phyloP scores from a whole-genome alignment of 1,140 invertebrate genomes.

The Teleopsis dalmanni region DNA sequence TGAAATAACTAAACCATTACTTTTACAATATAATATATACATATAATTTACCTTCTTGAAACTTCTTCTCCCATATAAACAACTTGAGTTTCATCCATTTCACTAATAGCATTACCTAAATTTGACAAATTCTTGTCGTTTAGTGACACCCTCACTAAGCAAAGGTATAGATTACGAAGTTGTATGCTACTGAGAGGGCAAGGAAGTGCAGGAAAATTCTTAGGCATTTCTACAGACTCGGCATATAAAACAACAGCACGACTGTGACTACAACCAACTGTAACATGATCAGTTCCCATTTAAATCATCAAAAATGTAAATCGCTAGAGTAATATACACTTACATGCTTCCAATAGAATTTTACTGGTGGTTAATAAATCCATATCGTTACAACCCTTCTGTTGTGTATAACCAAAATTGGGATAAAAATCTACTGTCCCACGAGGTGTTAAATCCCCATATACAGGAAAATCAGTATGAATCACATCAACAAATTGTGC shows the following conservation, averaged over 20 bases:
- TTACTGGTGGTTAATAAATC: constrained; percentile 31
- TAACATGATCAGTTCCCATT: no score
- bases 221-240: constrained; percentile 27
- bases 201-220: constrained; percentile 25
- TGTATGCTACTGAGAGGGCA: constrained; percentile 22
- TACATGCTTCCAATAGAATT: constrained; percentile 36
- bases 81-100: constrained; percentile 9
- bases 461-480: constrained; percentile 51
- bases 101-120: no score
- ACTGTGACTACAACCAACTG: constrained; percentile 41
- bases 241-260: constrained; percentile 34
- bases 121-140: constrained; percentile 1
- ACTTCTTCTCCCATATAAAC: constrained; percentile 36
- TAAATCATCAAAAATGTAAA: no score
- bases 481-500: constrained; percentile 52
- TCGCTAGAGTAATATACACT: constrained; percentile 13
- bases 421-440: constrained; percentile 59
- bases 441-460: constrained; percentile 49
- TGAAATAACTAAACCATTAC: no score
- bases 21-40: no score
- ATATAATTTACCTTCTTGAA: constrained; percentile 23
- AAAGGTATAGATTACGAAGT: constrained; percentile 12
- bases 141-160: neutral
- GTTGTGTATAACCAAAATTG: constrained; percentile 51
- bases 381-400: constrained; percentile 55